phyloP scores from a whole-genome alignment of 2,797 vertebrate genomes.

The Carapus acus region DNA sequence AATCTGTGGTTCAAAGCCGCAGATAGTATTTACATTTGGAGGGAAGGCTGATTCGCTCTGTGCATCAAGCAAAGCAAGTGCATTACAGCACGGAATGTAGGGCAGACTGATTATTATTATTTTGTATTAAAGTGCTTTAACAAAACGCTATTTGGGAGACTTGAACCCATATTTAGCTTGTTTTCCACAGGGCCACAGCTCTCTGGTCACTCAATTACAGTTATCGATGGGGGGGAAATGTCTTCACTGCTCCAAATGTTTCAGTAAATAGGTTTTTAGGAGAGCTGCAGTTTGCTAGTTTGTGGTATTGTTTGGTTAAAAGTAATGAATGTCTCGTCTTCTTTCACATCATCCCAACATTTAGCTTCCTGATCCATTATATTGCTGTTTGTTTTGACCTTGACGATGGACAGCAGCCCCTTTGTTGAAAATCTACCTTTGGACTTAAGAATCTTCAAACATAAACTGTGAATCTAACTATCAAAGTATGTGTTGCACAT shows the following conservation, averaged over 20 bases:
- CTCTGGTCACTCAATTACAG: slow-evolving; percentile 12
- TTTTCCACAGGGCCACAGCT: slow-evolving; percentile 15
- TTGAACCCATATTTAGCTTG: slow-evolving; percentile 20
- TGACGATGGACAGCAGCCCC: too few relatives aligned
- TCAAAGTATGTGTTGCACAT: too few relatives aligned
- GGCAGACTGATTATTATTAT: slow-evolving; percentile 37
- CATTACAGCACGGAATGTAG: slow-evolving; percentile 58
- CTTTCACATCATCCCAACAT: too few relatives aligned
- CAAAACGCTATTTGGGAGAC: slow-evolving; percentile 29
- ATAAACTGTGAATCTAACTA: too few relatives aligned
- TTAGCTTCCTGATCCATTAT: too few relatives aligned
- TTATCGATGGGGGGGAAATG: neutral
- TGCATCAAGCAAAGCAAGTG: slow-evolving; percentile 39
- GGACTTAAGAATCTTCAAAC: too few relatives aligned
- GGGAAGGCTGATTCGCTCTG: slow-evolving; percentile 27
- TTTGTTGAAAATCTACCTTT: too few relatives aligned
- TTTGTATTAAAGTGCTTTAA: slow-evolving; percentile 59
- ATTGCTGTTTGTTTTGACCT: too few relatives aligned
- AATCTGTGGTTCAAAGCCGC: slow-evolving; percentile 28
- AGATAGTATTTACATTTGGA: slow-evolving; percentile 43
- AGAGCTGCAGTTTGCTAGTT: too few relatives aligned
- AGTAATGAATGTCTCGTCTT: too few relatives aligned
- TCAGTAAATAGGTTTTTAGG: too few relatives aligned
- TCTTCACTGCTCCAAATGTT: neutral
- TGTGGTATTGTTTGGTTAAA: too few relatives aligned